Conservation (phyloP, 2,113 vertebrate genomes). For the Percina caprodes region DNA sequence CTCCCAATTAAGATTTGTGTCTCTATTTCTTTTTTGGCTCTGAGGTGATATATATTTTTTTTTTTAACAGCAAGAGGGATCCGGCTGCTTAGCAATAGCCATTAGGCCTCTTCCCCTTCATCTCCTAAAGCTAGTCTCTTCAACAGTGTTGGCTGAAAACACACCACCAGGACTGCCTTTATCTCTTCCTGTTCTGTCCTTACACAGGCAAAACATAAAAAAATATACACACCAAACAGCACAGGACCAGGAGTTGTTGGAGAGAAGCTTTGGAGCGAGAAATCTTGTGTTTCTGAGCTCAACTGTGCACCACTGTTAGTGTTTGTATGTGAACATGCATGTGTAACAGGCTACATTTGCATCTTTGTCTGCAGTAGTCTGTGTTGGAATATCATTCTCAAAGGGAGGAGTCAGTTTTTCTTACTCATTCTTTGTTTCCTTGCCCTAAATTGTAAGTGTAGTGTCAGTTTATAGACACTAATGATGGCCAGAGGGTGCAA, state of each 20-base stretch:
- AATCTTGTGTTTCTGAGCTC: conserved; percentile 11
- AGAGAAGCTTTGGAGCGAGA: conserved; percentile 50
- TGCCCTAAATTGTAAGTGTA: conserved; percentile 21
- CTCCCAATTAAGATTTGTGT: conserved; percentile 1
- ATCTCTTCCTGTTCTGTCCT: conserved; percentile 83
- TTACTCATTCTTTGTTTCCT: conserved; percentile 32
- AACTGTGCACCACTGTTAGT: neutral
- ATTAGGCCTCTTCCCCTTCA: conserved; percentile 71
- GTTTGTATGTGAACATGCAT: conserved; percentile 14
- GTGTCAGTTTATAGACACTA: conserved; percentile 46
- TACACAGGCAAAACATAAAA: conserved; percentile 66
- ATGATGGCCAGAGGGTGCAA: conserved; percentile 52
- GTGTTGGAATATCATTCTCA: conserved; percentile 12
- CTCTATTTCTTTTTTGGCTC: conserved; percentile 14
- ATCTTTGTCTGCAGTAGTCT: conserved; percentile 16
- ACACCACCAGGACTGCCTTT: conserved; percentile 68
- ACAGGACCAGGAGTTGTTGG: conserved; percentile 16
- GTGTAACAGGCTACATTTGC: conserved; percentile 41
- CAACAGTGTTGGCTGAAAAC: conserved; percentile 81
- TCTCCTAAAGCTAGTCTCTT: conserved; percentile 73
- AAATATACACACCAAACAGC: conserved; percentile 57
- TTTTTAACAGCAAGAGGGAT: conserved; percentile 60
- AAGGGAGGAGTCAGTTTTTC: conserved; percentile 19
- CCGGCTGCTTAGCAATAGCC: conserved; percentile 36
- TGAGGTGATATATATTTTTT: too few species aligned